Evolutionary conservation across 2,113 vertebrate genomes (phyloP), one percentile per base, ranked within the genome.

Genomic region (Urocolius indicus): DNA sequence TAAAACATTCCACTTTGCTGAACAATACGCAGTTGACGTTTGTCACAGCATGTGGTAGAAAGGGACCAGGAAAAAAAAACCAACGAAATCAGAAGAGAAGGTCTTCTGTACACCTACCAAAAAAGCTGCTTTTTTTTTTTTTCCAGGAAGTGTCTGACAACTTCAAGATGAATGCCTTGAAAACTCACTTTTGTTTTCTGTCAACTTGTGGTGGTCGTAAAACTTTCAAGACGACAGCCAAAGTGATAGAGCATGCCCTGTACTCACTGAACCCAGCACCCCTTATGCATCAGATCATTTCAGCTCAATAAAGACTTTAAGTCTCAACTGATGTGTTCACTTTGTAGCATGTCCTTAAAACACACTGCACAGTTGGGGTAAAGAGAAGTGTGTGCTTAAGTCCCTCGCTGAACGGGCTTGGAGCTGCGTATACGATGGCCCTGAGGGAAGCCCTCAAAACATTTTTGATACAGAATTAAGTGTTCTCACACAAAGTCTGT

Each of bases 11-110:
- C 82, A 6, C 88, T 92, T 61, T 77, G 66, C 63, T 67, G 83
- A 90, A 92, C 76, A 93, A 75, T 54, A 48, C 36, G 46, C 68
- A 79, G 75, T 75, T 71, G 71, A 66, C 74, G 90, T 90, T 95
- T 89, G 90, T 86, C 91, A 84, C 48, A 86, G 41, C 77, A 63
- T 43, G 87, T 92, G 90, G 80, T 22, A 69, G 65, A 87, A 90
- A 67, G 1, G 16, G 58, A 83, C 67, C 26, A 43, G 1, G 8
- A 77, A 92, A 84, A 81, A 16, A 10, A 21, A 73, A 49, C 46
- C 49, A 32, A 73, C 32, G 59, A 65, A 72, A 89, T 68, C 46
- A 73, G 55, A 77, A 32, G 24, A 73, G 18, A 38, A 87, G 74
- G 72, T 46, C 27, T 46, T 36, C 66, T 36, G 38, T 24, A 54